Evolutionary conservation across 92 coral and sea anemone species (phyloP), one percentile per base, ranked within the genome.

Genomic region (Chrysogorgia sp.): DNA sequence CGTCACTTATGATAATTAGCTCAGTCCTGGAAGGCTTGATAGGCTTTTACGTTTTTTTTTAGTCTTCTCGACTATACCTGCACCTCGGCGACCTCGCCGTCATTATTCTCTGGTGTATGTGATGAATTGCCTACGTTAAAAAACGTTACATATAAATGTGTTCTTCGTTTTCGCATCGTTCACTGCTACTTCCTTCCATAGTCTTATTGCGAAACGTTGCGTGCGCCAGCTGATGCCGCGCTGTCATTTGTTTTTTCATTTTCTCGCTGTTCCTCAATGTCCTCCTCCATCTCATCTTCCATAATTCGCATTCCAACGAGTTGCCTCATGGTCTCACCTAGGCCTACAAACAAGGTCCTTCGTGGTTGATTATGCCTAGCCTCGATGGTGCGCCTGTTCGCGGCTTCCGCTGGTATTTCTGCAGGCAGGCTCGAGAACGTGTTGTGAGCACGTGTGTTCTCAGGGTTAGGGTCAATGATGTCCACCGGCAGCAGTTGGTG

Each of bases 211-310:
- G 34, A 28, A 15, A 32, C 34, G 1, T 60, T 60, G 37, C 23
- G 21, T 67, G 52, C 22, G 20, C 20, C 14, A 21, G 13, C 15
- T 22, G 10, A n/a, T n/a, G n/a, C n/a, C 17, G 6, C 1, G 40
- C 56, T 24, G 34, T 26, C 33, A 14, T 33, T 24, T 59, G 65
- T 59, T 10, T 22, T 10, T 59, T 7, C 53, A 47, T 47, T 47
- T 47, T 47, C 17, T 47, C 15, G 7, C 53, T 7, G 17, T 37
- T 37, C 43, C 43, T 37, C 43, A 37, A 37, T 57, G n/a, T 13
- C 56, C 19, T 69, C 40, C 19, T 47, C 76, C 13, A 12, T 60
- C 1, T 69, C 61, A 30, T 69, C 59, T 69, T 69, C 76, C 0
- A 48, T 23, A 47, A 69, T 49, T 48, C 34, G 26, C 76, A 69